Percentiles rank a stretch among this genome's conserved stretches.
phyloP scores from a whole-genome alignment of 35 echinoderm and acorn worm genomes.

The Ophiothrix spiculata region DNA sequence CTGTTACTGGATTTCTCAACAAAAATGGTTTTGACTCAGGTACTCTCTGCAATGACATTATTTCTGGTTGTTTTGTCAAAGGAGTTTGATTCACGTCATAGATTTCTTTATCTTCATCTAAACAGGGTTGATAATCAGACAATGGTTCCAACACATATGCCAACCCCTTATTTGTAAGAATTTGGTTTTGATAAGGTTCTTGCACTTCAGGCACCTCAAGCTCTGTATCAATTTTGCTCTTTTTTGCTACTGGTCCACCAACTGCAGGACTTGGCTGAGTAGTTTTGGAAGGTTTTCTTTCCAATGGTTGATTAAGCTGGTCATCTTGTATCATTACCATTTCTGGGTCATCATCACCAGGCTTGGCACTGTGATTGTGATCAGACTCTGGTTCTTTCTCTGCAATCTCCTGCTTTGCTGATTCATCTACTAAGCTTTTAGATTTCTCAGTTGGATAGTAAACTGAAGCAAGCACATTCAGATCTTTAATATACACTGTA shows the following conservation, averaged over 20 bases:
- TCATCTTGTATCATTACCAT: not conserved
- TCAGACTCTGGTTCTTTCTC: not conserved
- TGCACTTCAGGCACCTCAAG: not conserved
- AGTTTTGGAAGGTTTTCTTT: not conserved
- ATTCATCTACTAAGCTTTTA: not conserved
- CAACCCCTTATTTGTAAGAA: slow-evolving; percentile 50
- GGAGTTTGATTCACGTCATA: not conserved
- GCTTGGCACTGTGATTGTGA: too few relatives aligned
- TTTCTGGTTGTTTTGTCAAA: not conserved
- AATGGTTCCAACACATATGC: slow-evolving; percentile 46
- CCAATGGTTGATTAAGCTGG: not conserved
- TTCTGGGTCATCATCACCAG: slow-evolving; percentile 9
- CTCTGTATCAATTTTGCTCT: not conserved
- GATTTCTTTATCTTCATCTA: not conserved
- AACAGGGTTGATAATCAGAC: not conserved
- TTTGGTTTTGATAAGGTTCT: slow-evolving; percentile 8
- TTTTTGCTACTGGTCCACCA: not conserved
- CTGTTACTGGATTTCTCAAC: slow-evolving; percentile 40
- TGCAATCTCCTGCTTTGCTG: not conserved
- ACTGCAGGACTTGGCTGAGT: not conserved
- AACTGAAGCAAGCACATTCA: slow-evolving; percentile 21
- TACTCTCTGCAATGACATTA: not conserved
- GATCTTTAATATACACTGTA: not conserved
- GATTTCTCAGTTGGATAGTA: slow-evolving; percentile 18
- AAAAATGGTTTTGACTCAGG: not conserved